Percentiles rank a stretch among this genome's conserved stretches.
Evolutionary conservation across 2,888 invertebrate species (phyloP).

Genomic region (Cephus pygmeus): DNA sequence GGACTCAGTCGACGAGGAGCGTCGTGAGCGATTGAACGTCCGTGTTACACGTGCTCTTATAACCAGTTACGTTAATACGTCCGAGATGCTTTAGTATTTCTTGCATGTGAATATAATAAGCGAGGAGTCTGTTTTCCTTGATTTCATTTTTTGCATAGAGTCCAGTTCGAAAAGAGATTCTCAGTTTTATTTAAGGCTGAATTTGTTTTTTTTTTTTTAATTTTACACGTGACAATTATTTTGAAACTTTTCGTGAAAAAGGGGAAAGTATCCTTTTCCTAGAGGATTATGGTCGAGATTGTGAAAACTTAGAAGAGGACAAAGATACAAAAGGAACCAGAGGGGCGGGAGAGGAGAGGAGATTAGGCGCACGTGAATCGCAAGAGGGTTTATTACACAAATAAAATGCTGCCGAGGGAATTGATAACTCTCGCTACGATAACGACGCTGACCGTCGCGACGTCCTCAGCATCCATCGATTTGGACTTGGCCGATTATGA

Average conservation of each 20-base stretch:
- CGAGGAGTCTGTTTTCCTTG: neutral
- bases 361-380: neutral
- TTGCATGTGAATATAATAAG: neutral
- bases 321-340: neutral
- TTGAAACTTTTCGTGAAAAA: neutral
- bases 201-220: neutral
- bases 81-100: neutral
- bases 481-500: constrained; percentile 55
- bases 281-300: neutral
- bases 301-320: neutral
- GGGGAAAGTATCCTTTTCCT: neutral
- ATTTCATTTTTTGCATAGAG: neutral
- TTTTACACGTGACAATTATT: neutral
- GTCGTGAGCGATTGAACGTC: constrained; percentile 24
- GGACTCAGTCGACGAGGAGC: constrained; percentile 41
- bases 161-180: neutral
- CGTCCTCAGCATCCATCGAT: constrained; percentile 47
- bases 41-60: neutral
- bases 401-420: constrained; percentile 45
- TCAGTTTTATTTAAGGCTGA: neutral
- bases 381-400: neutral
- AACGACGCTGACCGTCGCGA: constrained; percentile 31
- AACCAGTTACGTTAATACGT: neutral
- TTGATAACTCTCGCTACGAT: constrained; percentile 44
- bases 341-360: neutral